phyloP scores from a whole-genome alignment of 2,888 invertebrate genomes.

The Stenotaenia linearis region DNA sequence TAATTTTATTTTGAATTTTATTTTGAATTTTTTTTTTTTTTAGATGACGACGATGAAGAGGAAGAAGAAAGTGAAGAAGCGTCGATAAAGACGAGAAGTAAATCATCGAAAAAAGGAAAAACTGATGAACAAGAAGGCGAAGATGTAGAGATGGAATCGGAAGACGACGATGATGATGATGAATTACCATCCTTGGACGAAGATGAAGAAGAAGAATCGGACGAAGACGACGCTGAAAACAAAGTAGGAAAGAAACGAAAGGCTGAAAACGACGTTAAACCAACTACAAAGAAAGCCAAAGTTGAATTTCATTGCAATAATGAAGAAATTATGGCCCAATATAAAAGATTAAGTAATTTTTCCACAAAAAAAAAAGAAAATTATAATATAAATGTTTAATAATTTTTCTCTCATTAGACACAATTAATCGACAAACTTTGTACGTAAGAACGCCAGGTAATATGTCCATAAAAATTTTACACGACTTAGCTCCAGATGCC shows the following conservation, averaged over 20 bases:
- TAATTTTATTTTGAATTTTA: background rate
- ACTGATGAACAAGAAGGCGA: background rate
- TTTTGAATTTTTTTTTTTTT: background rate
- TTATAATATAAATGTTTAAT: background rate
- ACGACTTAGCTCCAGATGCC: too few relatives aligned
- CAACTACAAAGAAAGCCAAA: background rate
- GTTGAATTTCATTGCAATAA: background rate
- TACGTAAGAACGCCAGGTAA: too few relatives aligned
- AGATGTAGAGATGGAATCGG: background rate
- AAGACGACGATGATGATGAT: background rate
- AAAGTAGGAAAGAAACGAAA: background rate
- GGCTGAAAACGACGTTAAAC: background rate
- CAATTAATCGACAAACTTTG: too few relatives aligned
- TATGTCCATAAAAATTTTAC: too few relatives aligned
- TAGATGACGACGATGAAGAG: background rate
- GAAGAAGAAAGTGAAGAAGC: background rate
- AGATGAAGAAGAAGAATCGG: background rate
- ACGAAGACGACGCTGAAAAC: background rate
- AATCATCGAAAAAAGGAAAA: background rate
- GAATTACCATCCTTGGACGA: too few relatives aligned
- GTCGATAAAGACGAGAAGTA: background rate
- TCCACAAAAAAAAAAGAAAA: background rate
- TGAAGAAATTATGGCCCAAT: background rate
- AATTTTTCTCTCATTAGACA: background rate
- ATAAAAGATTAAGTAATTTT: background rate